Evolutionary conservation across 2,113 vertebrate genomes (phyloP), one percentile per base, ranked within the genome.

Genomic region (Corapipo altera): DNA sequence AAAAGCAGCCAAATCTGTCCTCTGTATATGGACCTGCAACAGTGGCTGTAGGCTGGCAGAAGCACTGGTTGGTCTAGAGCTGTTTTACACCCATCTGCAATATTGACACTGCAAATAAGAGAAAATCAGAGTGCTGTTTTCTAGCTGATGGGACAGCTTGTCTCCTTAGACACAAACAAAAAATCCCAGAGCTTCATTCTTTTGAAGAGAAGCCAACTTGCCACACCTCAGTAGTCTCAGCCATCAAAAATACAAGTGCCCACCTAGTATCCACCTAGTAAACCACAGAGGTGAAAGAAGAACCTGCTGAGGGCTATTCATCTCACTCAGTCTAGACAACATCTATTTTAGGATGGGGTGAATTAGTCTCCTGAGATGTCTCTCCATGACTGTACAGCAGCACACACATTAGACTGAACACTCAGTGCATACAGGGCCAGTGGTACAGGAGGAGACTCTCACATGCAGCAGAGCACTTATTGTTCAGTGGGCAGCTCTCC

Each of bases 371-470:
- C 61, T 62, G 39, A 86, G 43, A 35, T 2, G 1, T 32, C 20
- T 66, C 41, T 57, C 30, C 69, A 26, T n/a, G 48, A 17, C 18
- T 49, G 24, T 15, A 46, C 62, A 92, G 72, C 28, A 73, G 22
- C 41, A 58, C 4, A 44, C 8, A 35, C 18, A 7, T 44, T 17
- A 37, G 46, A 41, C 15, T 82, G 49, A 72, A 41, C 5, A 14
- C 21, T 59, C 46, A 70, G 5, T 0, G 5, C 1, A 0, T 2
- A n/a, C 21, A 59, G 8, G 44, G 35, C 33, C n/a, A 28, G 0
- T 52, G 28, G 73, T 70, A 70, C 8, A 83, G 67, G 37, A 76
- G 54, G 27, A 39, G 66, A 79, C 49, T 58, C 52, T 54, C 22
- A 5, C 30, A 86, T 4, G 21, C 27, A 69, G 57, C 30, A 46